These are phyloP conservation scores for Cataglyphis rosenhaueri DNA, from an alignment of 2,888 invertebrate genomes.

Conservation along the genomic window DNA sequence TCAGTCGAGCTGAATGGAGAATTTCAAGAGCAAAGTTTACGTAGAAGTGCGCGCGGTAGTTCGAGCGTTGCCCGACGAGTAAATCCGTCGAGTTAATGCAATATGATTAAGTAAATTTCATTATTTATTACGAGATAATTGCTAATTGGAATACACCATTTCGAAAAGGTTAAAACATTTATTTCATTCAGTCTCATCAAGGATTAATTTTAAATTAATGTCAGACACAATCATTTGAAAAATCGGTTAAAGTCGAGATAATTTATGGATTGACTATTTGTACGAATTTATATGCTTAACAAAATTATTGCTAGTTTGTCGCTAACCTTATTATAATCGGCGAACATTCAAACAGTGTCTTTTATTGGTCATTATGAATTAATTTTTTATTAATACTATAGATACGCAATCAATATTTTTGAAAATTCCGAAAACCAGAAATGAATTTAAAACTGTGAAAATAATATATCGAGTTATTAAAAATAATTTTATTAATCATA, in stretches of 20 bases:
- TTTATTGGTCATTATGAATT: slow-evolving; percentile 3
- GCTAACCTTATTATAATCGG: neutral
- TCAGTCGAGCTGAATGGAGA: slow-evolving; percentile 28
- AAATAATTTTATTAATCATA: slow-evolving; percentile 2
- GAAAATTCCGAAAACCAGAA: neutral
- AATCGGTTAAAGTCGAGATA: neutral
- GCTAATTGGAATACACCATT: neutral
- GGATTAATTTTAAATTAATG: slow-evolving; percentile 9
- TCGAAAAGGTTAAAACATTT: neutral
- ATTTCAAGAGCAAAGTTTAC: slow-evolving; percentile 48
- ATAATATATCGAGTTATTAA: slow-evolving; percentile 1
- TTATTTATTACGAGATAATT: slow-evolving; percentile 44
- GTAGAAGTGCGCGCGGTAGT: slow-evolving; percentile 14
- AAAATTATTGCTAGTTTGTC: slow-evolving; percentile 13
- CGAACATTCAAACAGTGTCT: neutral
- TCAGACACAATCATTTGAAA: neutral
- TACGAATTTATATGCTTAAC: neutral
- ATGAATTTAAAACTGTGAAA: neutral
- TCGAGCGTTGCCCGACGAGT: neutral
- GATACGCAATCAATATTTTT: neutral
- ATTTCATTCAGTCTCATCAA: slow-evolving; percentile 3
- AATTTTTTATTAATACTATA: neutral
- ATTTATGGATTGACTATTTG: neutral
- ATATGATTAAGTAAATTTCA: slow-evolving; percentile 32
- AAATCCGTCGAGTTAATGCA: slow-evolving; percentile 26